Percentiles rank a stretch among this genome's conserved stretches.
Evolutionary conservation across 1,140 invertebrate species (phyloP).

Genomic region (Brachionus paranguensis): DNA sequence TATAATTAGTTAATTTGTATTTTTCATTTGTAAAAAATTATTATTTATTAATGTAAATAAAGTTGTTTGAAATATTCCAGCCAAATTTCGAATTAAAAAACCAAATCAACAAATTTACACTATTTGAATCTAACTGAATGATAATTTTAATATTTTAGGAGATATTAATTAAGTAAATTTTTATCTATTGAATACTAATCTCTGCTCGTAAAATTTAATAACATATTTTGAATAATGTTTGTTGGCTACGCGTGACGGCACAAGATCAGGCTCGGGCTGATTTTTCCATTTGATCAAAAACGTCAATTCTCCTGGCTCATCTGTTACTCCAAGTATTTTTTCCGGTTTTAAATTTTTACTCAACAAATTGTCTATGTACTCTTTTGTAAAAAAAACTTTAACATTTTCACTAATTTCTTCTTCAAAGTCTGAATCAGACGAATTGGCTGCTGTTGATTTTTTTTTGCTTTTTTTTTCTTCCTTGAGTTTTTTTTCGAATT

Average conservation of each 20-base stretch:
- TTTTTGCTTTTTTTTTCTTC: constrained; percentile 44
- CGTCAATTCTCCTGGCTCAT: constrained; percentile 73
- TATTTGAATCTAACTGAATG: not conserved
- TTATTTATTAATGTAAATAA: not conserved
- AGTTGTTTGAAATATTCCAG: not conserved
- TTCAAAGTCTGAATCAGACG: not conserved
- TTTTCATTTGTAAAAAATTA: no score
- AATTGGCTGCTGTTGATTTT: constrained; percentile 43
- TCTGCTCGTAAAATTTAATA: constrained; percentile 88
- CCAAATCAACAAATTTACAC: not conserved
- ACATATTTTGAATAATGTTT: constrained; percentile 86
- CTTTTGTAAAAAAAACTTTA: not conserved
- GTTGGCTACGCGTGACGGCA: constrained; percentile 82
- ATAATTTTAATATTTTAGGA: not conserved
- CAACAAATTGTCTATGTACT: constrained; percentile 70
- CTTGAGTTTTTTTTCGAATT: constrained; percentile 66
- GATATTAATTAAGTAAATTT: not conserved
- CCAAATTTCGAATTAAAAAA: not conserved
- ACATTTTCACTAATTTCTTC: not conserved
- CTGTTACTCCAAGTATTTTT: constrained; percentile 88
- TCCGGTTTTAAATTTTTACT: constrained; percentile 72
- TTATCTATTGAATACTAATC: constrained; percentile 63
- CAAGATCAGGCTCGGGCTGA: constrained; percentile 86
- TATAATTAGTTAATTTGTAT: no score
- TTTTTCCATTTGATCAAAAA: constrained; percentile 97